Conservation (phyloP, 2,888 invertebrate species). For the Calameuta pallipes region DNA sequence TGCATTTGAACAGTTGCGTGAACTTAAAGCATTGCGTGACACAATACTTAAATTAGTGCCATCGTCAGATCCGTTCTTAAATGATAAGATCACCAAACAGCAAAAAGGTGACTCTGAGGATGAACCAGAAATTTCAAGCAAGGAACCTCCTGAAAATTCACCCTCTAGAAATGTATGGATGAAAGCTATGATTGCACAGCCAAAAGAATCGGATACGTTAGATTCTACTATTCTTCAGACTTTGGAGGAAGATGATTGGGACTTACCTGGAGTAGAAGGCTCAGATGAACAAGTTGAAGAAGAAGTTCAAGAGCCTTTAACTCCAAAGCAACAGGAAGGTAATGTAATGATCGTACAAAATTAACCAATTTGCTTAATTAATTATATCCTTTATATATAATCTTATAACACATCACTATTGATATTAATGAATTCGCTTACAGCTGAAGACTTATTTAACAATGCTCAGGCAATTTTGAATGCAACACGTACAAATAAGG, state of each 20-base stretch:
- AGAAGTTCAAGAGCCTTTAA: constrained; percentile 70
- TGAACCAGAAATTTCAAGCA: constrained; percentile 13
- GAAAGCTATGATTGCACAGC: constrained; percentile 39
- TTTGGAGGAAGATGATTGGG: constrained; percentile 35
- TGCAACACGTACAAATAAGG: constrained; percentile 78
- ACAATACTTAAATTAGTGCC: constrained; percentile 47
- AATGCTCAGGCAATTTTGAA: constrained; percentile 77
- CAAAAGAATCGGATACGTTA: constrained; percentile 37
- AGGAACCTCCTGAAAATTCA: constrained; percentile 14
- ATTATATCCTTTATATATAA: neutral
- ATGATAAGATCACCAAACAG: constrained; percentile 43
- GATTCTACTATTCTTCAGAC: constrained; percentile 28
- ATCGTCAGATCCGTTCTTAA: constrained; percentile 35
- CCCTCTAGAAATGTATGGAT: constrained; percentile 39
- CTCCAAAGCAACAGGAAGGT: constrained; percentile 78
- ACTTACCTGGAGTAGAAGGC: constrained; percentile 36
- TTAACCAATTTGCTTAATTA: neutral
- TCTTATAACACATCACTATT: neutral
- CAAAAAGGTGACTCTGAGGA: constrained; percentile 36
- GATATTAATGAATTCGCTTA: constrained; percentile 30
- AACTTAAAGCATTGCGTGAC: constrained; percentile 47
- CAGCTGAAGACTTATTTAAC: constrained; percentile 82
- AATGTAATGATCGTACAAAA: constrained; percentile 21
- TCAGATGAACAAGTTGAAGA: constrained; percentile 65
- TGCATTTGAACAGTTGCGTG: constrained; percentile 44